Conservation (phyloP, 2,797 vertebrate genomes). For the Falco columbarius region DNA sequence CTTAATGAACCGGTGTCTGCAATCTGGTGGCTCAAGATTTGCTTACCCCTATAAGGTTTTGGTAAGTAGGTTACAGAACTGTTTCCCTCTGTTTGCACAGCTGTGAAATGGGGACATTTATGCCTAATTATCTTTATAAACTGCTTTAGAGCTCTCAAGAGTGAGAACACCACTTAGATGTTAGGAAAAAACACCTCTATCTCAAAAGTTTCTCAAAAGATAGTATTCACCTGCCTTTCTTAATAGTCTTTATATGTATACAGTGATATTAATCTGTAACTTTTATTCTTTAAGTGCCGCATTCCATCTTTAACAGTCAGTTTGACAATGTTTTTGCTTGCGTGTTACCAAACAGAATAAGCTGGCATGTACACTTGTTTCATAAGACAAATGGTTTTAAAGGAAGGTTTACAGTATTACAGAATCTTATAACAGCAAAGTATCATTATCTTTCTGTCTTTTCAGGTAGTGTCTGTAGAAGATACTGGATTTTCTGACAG, state of each 20-base stretch:
- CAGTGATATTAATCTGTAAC: not conserved
- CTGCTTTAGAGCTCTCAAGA: slow-evolving; percentile 34
- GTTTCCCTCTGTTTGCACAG: slow-evolving; percentile 62
- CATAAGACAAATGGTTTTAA: not conserved
- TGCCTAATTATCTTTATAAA: slow-evolving; percentile 67
- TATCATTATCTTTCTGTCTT: not conserved
- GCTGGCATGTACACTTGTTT: not conserved
- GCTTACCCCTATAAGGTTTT: slow-evolving; percentile 57
- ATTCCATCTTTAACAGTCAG: not conserved
- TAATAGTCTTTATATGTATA: not conserved
- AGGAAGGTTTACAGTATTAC: not conserved
- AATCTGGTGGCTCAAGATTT: slow-evolving; percentile 58
- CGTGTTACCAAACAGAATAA: not conserved
- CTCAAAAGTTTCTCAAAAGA: not conserved
- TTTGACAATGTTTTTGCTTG: not conserved
- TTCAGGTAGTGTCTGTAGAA: not conserved
- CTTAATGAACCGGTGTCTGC: slow-evolving; percentile 32
- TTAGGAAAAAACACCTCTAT: not conserved
- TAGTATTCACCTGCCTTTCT: not conserved
- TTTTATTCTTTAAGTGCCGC: not conserved
- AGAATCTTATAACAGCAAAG: not conserved
- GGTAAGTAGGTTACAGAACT: slow-evolving; percentile 56
- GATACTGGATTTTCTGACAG: not conserved
- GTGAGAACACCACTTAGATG: not conserved
- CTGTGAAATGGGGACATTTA: slow-evolving; percentile 62